A percentile compares a stretch with the other conserved stretches of the same genome.
Evolutionary conservation across 2,888 invertebrate genomes (phyloP).

Genomic region (Pherbina coryleti): DNA sequence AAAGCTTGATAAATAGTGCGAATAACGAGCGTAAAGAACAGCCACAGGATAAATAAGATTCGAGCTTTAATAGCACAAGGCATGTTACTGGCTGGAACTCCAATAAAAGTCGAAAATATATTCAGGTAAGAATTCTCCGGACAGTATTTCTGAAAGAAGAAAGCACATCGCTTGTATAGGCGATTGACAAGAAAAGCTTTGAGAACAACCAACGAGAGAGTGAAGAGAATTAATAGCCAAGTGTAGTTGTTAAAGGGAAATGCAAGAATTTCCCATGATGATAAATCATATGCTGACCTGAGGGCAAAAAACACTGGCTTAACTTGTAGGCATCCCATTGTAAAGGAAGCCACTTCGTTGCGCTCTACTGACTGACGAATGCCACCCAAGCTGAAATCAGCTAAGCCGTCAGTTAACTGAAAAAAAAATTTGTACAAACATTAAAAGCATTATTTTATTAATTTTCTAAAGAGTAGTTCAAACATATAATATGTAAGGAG

Average conservation of each 20-base stretch:
- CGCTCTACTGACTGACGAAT: not conserved
- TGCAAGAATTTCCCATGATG: not conserved
- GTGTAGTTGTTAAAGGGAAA: not conserved
- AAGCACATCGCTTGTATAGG: not conserved
- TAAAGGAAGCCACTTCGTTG: not conserved
- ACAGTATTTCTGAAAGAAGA: not conserved
- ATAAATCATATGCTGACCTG: not conserved
- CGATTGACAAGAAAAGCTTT: not conserved
- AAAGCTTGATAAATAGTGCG: constrained; percentile 45
- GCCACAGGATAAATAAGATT: constrained; percentile 36
- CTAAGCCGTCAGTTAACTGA: constrained; percentile 43
- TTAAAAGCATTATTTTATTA: too few relatives aligned
- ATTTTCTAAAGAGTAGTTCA: too few relatives aligned
- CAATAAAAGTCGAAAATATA: constrained; percentile 40
- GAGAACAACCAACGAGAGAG: not conserved
- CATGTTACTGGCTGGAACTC: constrained; percentile 13
- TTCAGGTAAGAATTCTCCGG: constrained; percentile 1
- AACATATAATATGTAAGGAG: too few relatives aligned
- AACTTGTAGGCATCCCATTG: not conserved
- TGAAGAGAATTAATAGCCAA: not conserved
- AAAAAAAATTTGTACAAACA: not conserved
- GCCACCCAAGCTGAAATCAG: not conserved
- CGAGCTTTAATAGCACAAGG: not conserved
- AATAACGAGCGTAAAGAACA: constrained; percentile 41
- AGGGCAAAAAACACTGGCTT: not conserved